phyloP scores from a whole-genome alignment of 2,888 invertebrate species.

The Nymphalis c-album region DNA sequence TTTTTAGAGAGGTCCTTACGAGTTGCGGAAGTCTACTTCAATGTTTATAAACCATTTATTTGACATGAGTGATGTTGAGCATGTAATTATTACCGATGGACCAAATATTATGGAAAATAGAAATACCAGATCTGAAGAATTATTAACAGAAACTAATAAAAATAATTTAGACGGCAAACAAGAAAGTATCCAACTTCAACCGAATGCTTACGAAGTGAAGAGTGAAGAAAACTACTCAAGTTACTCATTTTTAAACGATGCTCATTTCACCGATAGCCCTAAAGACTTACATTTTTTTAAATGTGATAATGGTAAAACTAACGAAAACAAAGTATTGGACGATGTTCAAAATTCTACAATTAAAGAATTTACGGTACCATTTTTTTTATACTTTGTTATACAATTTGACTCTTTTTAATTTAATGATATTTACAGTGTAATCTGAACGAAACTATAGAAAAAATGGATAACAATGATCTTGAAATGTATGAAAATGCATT shows the following conservation, averaged over 20 bases:
- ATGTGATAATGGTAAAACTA: constrained; percentile 8
- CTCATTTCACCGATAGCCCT: constrained; percentile 44
- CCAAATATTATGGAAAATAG: constrained; percentile 38
- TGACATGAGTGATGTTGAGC: constrained; percentile 69
- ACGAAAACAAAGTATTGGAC: constrained; percentile 4
- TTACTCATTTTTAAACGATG: constrained; percentile 54
- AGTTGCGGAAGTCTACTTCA: constrained; percentile 60
- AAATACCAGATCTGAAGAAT: constrained; percentile 40
- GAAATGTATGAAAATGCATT: constrained; percentile 45
- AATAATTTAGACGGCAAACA: constrained; percentile 57
- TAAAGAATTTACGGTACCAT: not conserved
- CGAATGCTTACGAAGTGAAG: constrained; percentile 33
- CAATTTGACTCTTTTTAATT: not conserved
- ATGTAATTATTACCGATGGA: constrained; percentile 45
- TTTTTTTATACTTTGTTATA: not conserved
- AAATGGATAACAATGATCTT: constrained; percentile 36
- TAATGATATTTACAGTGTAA: constrained; percentile 1
- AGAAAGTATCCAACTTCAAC: constrained; percentile 24
- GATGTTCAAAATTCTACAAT: not conserved
- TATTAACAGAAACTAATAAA: constrained; percentile 49
- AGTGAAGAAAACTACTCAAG: constrained; percentile 45
- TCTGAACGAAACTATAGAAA: constrained; percentile 22
- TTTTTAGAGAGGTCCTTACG: constrained; percentile 41
- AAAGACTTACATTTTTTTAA: constrained; percentile 40
- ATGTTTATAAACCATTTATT: constrained; percentile 67